These are phyloP conservation scores for Artemia franciscana DNA, from an alignment of 1,140 invertebrate genomes.

Conservation along the genomic window DNA sequence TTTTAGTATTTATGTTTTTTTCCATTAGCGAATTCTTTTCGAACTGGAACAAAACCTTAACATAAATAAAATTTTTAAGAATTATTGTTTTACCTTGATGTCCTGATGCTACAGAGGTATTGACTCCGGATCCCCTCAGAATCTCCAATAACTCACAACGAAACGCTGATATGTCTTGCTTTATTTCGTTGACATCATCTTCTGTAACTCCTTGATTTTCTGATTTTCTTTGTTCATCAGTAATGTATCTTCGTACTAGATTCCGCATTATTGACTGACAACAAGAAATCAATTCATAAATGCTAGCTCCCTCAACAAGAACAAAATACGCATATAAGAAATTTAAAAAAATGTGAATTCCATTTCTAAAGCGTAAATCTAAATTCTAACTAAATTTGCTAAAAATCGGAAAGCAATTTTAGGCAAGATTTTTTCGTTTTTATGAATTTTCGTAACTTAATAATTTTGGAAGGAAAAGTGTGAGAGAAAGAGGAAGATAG, in stretches of 20 bases:
- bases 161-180: constrained; percentile 88
- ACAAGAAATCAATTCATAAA: constrained; percentile 4
- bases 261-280: constrained; percentile 76
- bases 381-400: no score
- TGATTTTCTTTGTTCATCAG: constrained; percentile 75
- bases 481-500: no score
- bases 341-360: constrained; percentile 1
- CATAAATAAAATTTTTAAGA: no score
- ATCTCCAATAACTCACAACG: constrained; percentile 88
- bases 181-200: constrained; percentile 96
- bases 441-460: no score
- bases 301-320: neutral
- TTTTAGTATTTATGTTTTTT: no score
- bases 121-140: constrained; percentile 75
- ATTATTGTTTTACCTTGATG: constrained; percentile 11
- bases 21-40: no score
- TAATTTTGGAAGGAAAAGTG: no score
- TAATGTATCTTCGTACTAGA: constrained; percentile 80
- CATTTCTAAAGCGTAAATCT: neutral
- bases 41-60: no score
- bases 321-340: neutral
- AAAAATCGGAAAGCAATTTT: no score
- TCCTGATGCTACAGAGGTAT: constrained; percentile 53
- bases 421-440: no score
- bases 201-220: constrained; percentile 91